Evolutionary conservation across 1,140 invertebrate species (phyloP).

Genomic region (Diabrotica undecimpunctata): DNA sequence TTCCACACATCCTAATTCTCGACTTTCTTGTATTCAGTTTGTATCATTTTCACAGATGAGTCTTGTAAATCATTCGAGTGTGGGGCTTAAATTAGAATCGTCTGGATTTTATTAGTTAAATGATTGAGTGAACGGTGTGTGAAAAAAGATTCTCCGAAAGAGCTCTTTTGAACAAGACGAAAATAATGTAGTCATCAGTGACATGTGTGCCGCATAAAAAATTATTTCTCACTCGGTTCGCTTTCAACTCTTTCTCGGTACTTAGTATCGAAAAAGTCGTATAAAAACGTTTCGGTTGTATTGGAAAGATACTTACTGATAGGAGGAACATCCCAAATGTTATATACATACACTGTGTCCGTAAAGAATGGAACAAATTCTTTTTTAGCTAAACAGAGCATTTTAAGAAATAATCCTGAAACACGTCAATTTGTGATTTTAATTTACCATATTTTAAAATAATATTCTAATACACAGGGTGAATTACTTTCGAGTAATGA

Average conservation of each 20-base stretch:
- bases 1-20: too few relatives aligned
- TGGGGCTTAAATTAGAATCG: neutral
- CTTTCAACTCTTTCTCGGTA: neutral
- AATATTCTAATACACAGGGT: too few relatives aligned
- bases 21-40: neutral
- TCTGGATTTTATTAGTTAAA: neutral
- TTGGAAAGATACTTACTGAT: too few relatives aligned
- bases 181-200: neutral
- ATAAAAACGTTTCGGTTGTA: too few relatives aligned
- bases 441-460: too few relatives aligned
- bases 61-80: neutral
- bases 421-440: too few relatives aligned
- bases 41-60: neutral
- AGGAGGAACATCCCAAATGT: too few relatives aligned
- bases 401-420: too few relatives aligned
- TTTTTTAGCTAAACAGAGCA: too few relatives aligned
- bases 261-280: neutral
- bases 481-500: too few relatives aligned
- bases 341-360: too few relatives aligned
- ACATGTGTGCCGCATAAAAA: constrained; percentile 2
- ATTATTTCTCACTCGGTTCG: neutral
- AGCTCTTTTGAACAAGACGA: neutral
- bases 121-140: neutral
- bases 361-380: too few relatives aligned
- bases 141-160: neutral